Evolutionary conservation across 2,113 vertebrate genomes (phyloP).

Genomic region (Nannospalax galili): DNA sequence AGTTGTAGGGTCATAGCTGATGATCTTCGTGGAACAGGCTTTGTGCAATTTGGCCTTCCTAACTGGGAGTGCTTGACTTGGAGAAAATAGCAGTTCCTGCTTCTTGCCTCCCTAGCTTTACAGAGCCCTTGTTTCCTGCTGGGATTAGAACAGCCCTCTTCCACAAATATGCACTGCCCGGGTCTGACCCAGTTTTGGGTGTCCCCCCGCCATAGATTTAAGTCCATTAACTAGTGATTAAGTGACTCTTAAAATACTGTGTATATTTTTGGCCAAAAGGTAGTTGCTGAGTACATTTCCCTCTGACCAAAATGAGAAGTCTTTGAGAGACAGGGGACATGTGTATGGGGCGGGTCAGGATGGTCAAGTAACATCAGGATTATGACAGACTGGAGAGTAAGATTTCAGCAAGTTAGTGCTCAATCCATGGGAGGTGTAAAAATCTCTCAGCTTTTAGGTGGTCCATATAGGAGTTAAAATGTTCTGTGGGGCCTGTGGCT

Average conservation of each 20-base stretch:
- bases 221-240: conserved; percentile 68
- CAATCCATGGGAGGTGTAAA: not conserved
- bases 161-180: conserved; percentile 64
- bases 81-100: conserved; percentile 36
- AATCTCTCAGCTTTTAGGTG: not conserved
- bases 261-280: conserved; percentile 11
- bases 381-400: conserved; percentile 24
- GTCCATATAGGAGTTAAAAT: not conserved
- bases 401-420: not conserved
- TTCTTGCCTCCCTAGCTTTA: conserved; percentile 50
- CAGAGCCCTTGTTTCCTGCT: conserved; percentile 53
- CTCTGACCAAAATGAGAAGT: conserved; percentile 37
- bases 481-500: not conserved
- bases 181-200: conserved; percentile 65
- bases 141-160: conserved; percentile 57
- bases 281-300: conserved; percentile 28
- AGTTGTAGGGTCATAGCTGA: conserved; percentile 27
- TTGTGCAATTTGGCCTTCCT: conserved; percentile 29
- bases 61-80: conserved; percentile 20
- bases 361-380: not conserved
- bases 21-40: not conserved
- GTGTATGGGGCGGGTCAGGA: not conserved
- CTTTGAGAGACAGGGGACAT: not conserved
- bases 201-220: not conserved
- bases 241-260: conserved; percentile 55